These are phyloP conservation scores for Galeopterus variegatus DNA, from an alignment of 2,113 vertebrate species.

Conservation along the genomic window DNA sequence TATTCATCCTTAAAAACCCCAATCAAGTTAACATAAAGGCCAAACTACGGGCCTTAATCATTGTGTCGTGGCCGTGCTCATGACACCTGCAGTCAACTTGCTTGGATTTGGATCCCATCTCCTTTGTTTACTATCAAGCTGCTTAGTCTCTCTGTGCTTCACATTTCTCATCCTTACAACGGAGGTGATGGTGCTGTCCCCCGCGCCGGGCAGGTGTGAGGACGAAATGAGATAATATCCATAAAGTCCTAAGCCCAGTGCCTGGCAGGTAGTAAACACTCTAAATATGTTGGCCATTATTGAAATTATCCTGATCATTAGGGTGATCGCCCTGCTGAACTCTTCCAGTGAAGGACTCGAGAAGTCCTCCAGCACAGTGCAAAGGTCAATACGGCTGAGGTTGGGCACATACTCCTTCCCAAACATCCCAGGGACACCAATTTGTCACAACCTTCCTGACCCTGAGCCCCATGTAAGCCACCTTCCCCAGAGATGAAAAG, in stretches of 20 bases:
- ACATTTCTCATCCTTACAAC: not conserved
- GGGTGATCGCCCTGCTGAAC: not conserved
- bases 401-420: no score
- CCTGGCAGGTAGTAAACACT: not conserved
- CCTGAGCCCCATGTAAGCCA: not conserved
- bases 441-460: not conserved
- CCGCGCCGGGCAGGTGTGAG: not conserved
- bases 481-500: not conserved
- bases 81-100: not conserved
- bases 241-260: not conserved
- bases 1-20: not conserved
- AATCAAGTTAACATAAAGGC: not conserved
- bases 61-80: rapidly evolving
- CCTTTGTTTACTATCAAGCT: not conserved
- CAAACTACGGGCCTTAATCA: not conserved
- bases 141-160: not conserved
- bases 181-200: not conserved
- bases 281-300: not conserved
- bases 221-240: not conserved
- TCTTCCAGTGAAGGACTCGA: not conserved
- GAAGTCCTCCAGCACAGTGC: not conserved
- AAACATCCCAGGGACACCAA: not conserved
- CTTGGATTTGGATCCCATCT: not conserved
- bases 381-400: not conserved
- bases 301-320: not conserved